Percentiles rank a stretch among this genome's conserved stretches.
phyloP scores from a whole-genome alignment of 2,797 vertebrate genomes.

The Thamnophis elegans region DNA sequence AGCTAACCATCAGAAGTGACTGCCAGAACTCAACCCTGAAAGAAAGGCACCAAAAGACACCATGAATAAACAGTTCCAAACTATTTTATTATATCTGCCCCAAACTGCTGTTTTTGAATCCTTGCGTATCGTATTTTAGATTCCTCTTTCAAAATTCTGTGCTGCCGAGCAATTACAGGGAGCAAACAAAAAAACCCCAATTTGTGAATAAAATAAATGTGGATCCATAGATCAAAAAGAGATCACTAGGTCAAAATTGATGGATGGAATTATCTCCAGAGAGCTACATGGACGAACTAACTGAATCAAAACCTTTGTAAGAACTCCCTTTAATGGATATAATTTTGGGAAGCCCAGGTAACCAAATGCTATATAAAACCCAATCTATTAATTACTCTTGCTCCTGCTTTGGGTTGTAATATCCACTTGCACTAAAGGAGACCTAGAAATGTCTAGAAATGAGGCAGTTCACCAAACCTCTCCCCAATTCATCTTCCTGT shows the following conservation, averaged over 20 bases:
- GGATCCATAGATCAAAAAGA: neutral
- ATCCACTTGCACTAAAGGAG: neutral
- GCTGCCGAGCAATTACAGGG: neutral
- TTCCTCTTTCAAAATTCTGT: neutral
- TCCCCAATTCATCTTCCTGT: no score
- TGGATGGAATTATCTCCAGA: neutral
- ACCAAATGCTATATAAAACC: neutral
- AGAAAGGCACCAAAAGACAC: neutral
- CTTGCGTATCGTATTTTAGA: neutral
- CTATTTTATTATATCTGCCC: neutral
- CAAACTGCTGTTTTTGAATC: neutral
- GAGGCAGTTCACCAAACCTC: neutral
- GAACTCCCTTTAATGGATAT: neutral
- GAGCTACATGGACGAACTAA: neutral
- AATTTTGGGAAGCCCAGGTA: neutral
- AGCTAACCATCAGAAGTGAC: no score
- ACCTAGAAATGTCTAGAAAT: neutral
- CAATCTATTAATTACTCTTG: neutral
- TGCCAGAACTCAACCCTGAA: no score
- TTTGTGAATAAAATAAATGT: neutral
- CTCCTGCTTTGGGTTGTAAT: neutral
- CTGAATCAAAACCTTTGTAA: neutral
- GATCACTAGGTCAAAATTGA: neutral
- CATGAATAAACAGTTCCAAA: neutral
- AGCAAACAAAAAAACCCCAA: neutral